A percentile compares a stretch with the other conserved stretches of the same genome.
These are phyloP conservation scores for Lysandra bellargus DNA, from an alignment of 2,888 invertebrate genomes.

Conservation along the genomic window DNA sequence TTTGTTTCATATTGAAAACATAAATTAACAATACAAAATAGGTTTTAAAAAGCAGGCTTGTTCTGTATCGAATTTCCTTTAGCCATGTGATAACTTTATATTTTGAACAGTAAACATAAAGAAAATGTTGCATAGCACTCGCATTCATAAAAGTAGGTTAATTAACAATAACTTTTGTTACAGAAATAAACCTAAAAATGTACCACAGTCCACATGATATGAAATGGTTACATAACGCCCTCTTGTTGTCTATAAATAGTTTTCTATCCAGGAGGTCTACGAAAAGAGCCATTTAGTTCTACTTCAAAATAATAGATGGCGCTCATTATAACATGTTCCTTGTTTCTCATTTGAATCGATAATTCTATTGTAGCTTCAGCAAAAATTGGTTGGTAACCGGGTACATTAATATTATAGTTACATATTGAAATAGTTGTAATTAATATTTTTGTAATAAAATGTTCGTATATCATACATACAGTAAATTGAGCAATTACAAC, in stretches of 20 bases:
- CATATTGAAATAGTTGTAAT: not conserved
- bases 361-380: not conserved
- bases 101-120: not conserved
- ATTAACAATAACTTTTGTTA: not conserved
- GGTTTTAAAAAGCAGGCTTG: too few relatives aligned
- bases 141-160: not conserved
- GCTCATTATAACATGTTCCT: not conserved
- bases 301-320: not conserved
- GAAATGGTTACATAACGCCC: not conserved
- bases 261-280: not conserved
- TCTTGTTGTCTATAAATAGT: not conserved
- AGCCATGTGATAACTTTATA: not conserved
- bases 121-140: not conserved
- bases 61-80: not conserved
- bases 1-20: too few relatives aligned
- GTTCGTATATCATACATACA: not conserved
- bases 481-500: accelerated
- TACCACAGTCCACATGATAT: not conserved
- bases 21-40: not conserved
- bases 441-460: not conserved
- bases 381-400: not conserved
- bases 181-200: not conserved
- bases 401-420: not conserved
- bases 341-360: not conserved
- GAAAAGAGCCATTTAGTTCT: not conserved